Evolutionary conservation across 2,888 invertebrate genomes (phyloP), one percentile per base, ranked within the genome.

Genomic region (Amphimallon solstitiale): DNA sequence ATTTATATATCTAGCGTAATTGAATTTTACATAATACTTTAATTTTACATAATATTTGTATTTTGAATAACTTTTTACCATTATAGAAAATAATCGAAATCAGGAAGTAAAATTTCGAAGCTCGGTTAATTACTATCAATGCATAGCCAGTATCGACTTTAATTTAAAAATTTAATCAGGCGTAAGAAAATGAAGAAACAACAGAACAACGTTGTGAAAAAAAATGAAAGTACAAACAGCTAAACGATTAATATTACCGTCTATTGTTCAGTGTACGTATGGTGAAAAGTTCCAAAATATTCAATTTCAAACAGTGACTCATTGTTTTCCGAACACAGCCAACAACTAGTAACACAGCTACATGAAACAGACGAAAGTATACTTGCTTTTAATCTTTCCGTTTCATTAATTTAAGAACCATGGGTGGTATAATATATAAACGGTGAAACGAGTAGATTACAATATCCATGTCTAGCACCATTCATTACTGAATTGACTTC

Each of bases 231-330:
- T 45, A 56, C 43, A 59, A 59, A 43, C 17, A 52, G 23, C 43
- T 29, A 23, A 40, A 38, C 7, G 23, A 29, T 59, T 38, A 59
- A 40, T 43, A 29, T 29, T 29, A 23, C 29, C 15, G 9, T 17
- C 43, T 15, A 59, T 59, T 59, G 56, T 59, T 45, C 56, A 7
- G 7, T 7, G 15, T 34, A 19, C 7, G 14, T 59, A 59, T 43
- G 43, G 43, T 59, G 56, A 62, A 62, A 49, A 62, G 51, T 54
- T 54, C 54, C 54, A 48, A 64, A 64, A 64, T 64, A 54, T 64
- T 64, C 54, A 52, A 54, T 64, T 64, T 64, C 56, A 35, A 56
- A 64, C 46, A 23, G 64, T 64, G 64, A 64, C 56, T 64, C 64
- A 64, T 54, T 64, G 54, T 64, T 64, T 64, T 56, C 54, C 43